These are phyloP conservation scores for Meandrusa payeni DNA, from an alignment of 2,888 invertebrate species.

Conservation along the genomic window DNA sequence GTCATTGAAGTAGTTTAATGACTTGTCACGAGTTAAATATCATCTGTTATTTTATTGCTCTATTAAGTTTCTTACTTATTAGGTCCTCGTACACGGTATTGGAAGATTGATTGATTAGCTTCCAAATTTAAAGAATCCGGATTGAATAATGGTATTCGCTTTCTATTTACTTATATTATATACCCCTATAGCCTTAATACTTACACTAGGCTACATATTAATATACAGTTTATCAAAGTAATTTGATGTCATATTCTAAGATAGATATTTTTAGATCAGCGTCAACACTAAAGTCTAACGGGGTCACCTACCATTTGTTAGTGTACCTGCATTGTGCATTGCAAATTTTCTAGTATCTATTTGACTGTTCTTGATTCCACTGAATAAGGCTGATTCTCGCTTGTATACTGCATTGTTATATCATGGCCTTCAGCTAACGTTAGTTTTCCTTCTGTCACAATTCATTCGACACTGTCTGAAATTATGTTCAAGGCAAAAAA, in stretches of 20 bases:
- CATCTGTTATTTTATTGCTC: too few species aligned
- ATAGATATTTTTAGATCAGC: conserved; percentile 38
- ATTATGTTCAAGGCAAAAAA: conserved; percentile 30
- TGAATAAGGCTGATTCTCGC: conserved; percentile 46
- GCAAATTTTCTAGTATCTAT: conserved; percentile 26
- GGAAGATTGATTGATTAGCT: too few species aligned
- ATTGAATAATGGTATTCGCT: too few species aligned
- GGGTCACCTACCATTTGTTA: conserved; percentile 62
- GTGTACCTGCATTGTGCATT: conserved; percentile 35
- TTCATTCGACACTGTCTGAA: conserved; percentile 43
- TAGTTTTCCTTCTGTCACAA: conserved; percentile 57
- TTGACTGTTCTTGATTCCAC: conserved; percentile 35
- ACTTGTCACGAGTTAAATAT: background rate
- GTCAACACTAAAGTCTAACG: conserved; percentile 42
- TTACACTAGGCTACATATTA: too few species aligned
- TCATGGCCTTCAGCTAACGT: conserved; percentile 44
- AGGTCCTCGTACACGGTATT: too few species aligned
- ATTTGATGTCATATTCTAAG: too few species aligned
- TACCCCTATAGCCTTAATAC: too few species aligned
- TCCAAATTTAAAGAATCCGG: too few species aligned
- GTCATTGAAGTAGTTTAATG: conserved; percentile 2
- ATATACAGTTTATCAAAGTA: too few species aligned
- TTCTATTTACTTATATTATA: too few species aligned
- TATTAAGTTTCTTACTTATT: too few species aligned
- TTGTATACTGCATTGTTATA: conserved; percentile 39